Evolutionary conservation across 2,888 invertebrate genomes (phyloP).

Genomic region (Tetrapedia diversipes): DNA sequence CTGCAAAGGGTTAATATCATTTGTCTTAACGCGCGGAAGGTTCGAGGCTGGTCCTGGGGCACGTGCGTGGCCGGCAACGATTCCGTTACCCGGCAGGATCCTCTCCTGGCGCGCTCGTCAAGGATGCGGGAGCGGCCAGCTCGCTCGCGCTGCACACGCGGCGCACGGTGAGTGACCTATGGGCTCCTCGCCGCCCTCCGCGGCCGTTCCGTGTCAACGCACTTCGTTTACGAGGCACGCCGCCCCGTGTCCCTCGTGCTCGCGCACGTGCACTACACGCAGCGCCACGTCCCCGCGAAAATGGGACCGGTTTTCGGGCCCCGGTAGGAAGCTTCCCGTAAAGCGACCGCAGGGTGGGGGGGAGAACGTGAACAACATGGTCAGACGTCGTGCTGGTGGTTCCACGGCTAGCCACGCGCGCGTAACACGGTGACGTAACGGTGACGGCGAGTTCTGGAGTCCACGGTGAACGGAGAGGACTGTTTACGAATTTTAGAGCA

Average conservation of each 20-base stretch:
- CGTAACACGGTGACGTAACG: constrained; percentile 35
- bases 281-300: constrained; percentile 37
- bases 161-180: constrained; percentile 74
- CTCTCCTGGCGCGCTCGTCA: constrained; percentile 55
- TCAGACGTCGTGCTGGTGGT: not conserved
- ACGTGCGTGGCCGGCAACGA: constrained; percentile 52
- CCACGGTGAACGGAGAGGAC: not conserved
- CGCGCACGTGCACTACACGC: constrained; percentile 39
- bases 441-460: not conserved
- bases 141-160: constrained; percentile 33
- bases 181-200: constrained; percentile 60
- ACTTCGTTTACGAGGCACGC: constrained; percentile 55
- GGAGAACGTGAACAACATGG: too few species aligned
- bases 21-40: not conserved
- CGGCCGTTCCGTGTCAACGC: constrained; percentile 72
- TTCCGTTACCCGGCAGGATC: constrained; percentile 64
- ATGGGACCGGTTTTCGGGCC: constrained; percentile 37
- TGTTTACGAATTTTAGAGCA: constrained; percentile 14
- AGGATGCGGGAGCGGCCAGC: constrained; percentile 51
- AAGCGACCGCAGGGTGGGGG: not conserved
- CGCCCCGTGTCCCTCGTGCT: constrained; percentile 25
- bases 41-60: constrained; percentile 52
- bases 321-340: not conserved
- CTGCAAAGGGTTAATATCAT: too few species aligned
- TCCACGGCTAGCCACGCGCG: not conserved